phyloP scores from a whole-genome alignment of 2,113 vertebrate species.

The Brachirus orientalis region DNA sequence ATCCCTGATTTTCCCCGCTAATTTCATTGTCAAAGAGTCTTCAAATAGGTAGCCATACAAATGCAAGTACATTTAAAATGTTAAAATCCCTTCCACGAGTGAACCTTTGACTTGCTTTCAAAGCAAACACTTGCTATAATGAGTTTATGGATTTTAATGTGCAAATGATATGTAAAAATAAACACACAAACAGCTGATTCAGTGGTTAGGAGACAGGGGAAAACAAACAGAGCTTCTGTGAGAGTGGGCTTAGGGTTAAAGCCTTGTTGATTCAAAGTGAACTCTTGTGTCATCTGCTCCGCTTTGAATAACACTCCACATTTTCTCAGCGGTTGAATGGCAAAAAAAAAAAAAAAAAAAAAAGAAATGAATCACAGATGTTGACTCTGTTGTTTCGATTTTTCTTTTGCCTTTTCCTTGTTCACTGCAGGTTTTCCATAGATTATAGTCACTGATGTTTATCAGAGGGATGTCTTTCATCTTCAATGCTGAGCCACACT shows the following conservation, averaged over 20 bases:
- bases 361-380: constrained; percentile 70
- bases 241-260: constrained; percentile 20
- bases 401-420: constrained; percentile 27
- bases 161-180: constrained; percentile 24
- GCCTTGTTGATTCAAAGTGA: constrained; percentile 46
- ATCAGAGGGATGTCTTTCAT: constrained; percentile 19
- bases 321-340: constrained; percentile 31
- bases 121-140: constrained; percentile 7
- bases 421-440: constrained; percentile 5
- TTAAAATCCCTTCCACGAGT: neutral
- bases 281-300: constrained; percentile 40
- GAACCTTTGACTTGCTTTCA: constrained; percentile 25
- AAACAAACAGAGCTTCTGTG: constrained; percentile 17
- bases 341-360: constrained; percentile 13
- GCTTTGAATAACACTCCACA: constrained; percentile 36
- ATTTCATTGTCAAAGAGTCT: no score
- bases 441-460: constrained; percentile 15
- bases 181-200: constrained; percentile 40
- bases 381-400: constrained; percentile 37
- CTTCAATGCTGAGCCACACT: constrained; percentile 7
- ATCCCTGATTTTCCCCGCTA: no score
- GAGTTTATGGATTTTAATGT: constrained; percentile 34
- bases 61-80: no score
- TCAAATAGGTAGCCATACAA: no score
- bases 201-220: neutral